phyloP scores from a whole-genome alignment of 2,113 vertebrate genomes.

The Campylorhamphus procurvoides region DNA sequence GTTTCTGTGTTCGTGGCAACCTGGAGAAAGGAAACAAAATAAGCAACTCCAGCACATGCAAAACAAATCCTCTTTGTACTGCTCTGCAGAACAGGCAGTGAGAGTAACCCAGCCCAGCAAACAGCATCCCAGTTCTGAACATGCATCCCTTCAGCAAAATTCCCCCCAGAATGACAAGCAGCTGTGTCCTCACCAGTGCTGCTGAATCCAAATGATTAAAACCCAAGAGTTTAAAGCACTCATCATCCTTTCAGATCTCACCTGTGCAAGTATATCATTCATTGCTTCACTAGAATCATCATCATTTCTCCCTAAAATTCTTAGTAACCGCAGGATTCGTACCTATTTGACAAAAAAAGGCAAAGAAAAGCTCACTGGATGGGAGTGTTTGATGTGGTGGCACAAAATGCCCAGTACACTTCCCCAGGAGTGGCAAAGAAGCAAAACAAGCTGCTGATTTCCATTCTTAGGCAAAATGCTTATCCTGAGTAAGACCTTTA shows the following conservation, averaged over 20 bases:
- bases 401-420: not conserved
- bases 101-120: not conserved
- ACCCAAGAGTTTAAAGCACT: not conserved
- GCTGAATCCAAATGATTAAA: not conserved
- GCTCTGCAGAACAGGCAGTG: not conserved
- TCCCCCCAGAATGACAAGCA: not conserved
- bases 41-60: not conserved
- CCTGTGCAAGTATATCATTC: conserved; percentile 99
- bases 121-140: not conserved
- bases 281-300: conserved; percentile 99
- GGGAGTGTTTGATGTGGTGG: not conserved
- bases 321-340: conserved; percentile 95
- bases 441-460: not conserved
- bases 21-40: conserved; percentile 72
- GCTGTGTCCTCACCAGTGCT: not conserved
- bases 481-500: not conserved
- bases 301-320: conserved; percentile 96
- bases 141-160: not conserved
- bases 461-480: not conserved
- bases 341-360: conserved; percentile 79
- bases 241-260: conserved; percentile 57
- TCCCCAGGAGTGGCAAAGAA: not conserved
- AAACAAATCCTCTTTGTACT: not conserved
- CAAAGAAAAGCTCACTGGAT: not conserved
- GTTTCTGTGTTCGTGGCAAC: conserved; percentile 99